phyloP scores from a whole-genome alignment of 2,797 vertebrate genomes.

The Mormyrops boulengeri region DNA sequence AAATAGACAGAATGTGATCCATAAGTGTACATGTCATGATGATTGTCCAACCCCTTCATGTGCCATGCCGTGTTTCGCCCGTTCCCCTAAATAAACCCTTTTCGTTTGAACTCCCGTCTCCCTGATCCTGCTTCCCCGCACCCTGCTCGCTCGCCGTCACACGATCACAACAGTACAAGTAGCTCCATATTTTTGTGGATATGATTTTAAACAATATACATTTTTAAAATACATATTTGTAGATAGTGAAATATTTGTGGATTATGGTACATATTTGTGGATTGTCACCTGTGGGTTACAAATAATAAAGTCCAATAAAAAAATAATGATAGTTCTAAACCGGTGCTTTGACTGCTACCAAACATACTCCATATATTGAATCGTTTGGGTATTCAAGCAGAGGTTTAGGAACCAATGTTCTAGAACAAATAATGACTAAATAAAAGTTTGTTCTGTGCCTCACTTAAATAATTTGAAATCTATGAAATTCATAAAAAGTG shows the following conservation, averaged over 20 bases:
- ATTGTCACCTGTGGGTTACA: not conserved
- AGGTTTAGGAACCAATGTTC: not conserved
- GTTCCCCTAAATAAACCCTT: too few species aligned
- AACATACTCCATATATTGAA: not conserved
- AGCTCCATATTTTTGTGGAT: too few species aligned
- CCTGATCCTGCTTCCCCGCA: too few species aligned
- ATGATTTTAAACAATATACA: not conserved
- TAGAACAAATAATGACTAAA: not conserved
- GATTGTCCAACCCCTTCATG: too few species aligned
- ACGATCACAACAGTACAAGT: too few species aligned
- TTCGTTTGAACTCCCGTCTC: too few species aligned
- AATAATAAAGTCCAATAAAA: not conserved
- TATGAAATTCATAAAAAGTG: not conserved
- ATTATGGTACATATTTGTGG: not conserved
- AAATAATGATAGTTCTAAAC: not conserved
- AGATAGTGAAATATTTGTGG: not conserved
- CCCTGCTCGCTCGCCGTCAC: too few species aligned
- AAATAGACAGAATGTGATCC: not conserved
- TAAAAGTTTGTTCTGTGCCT: not conserved
- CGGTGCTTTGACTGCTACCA: not conserved
- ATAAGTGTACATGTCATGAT: too few species aligned
- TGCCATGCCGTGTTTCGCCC: too few species aligned
- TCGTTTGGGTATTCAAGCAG: not conserved
- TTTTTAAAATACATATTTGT: not conserved
- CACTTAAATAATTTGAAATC: not conserved